phyloP scores from a whole-genome alignment of 2,888 invertebrate species.

The Meta bourneti region DNA sequence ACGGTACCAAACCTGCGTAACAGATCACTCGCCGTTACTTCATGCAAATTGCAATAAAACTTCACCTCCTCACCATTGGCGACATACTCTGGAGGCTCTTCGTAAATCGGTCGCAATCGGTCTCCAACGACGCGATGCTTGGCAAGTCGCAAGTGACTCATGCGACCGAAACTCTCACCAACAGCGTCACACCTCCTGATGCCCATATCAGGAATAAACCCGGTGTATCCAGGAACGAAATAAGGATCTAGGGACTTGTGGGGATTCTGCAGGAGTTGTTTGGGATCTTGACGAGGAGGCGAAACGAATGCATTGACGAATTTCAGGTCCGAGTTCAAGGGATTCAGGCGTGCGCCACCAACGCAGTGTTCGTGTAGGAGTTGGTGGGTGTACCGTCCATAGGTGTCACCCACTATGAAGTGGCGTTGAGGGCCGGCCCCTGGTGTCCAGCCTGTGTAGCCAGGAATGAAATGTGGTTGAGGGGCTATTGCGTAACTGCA shows the following conservation, averaged over 20 bases:
- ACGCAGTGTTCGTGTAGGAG: constrained; percentile 29
- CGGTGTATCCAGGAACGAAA: constrained; percentile 66
- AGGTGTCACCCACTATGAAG: constrained; percentile 23
- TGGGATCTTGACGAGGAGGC: background rate
- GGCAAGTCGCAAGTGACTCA: constrained; percentile 48
- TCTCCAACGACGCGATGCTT: constrained; percentile 42
- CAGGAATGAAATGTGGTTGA: constrained; percentile 56
- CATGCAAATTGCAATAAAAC: constrained; percentile 58
- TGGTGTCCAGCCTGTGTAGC: constrained; percentile 61
- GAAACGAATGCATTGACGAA: background rate
- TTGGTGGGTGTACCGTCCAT: constrained; percentile 41
- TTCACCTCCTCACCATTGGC: constrained; percentile 32
- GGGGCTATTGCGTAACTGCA: background rate
- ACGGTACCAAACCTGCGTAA: background rate
- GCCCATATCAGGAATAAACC: constrained; percentile 30
- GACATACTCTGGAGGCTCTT: constrained; percentile 15
- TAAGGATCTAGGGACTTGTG: constrained; percentile 47
- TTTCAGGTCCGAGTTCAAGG: constrained; percentile 21
- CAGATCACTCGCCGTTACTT: constrained; percentile 38
- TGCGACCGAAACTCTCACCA: constrained; percentile 51
- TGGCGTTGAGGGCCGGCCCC: constrained; percentile 2
- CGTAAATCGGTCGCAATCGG: constrained; percentile 29
- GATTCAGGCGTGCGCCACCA: constrained; percentile 37
- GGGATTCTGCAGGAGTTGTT: constrained; percentile 22
- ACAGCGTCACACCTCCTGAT: constrained; percentile 31